Conservation (phyloP, 2,113 vertebrate genomes). For the Myocastor coypus region DNA sequence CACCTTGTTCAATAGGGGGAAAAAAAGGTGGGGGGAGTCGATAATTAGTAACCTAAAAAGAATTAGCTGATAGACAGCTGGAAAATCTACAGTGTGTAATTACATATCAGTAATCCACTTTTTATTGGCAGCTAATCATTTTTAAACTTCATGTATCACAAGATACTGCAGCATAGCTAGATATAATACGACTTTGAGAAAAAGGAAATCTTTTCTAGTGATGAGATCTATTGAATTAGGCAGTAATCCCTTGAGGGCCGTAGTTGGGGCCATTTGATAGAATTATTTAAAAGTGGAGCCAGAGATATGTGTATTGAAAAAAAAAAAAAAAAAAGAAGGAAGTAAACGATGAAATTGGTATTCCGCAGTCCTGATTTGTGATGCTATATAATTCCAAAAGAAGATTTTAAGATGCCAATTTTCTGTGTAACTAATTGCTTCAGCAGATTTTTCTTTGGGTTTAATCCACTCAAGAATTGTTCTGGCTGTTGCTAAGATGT, state of each 20-base stretch:
- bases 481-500: not conserved
- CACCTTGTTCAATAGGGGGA: not conserved
- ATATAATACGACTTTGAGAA: slow-evolving; percentile 41
- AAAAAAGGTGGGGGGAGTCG: slow-evolving; percentile 9
- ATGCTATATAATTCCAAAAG: not conserved
- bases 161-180: not conserved
- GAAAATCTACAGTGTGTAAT: not conserved
- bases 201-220: slow-evolving; percentile 52
- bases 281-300: slow-evolving; percentile 64
- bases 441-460: slow-evolving; percentile 10
- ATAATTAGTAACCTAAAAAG: slow-evolving; percentile 56
- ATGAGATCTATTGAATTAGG: slow-evolving; percentile 63
- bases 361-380: slow-evolving; percentile 23
- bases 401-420: slow-evolving; percentile 11
- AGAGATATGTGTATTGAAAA: slow-evolving; percentile 25
- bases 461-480: not conserved
- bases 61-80: slow-evolving; percentile 46
- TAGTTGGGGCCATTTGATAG: slow-evolving; percentile 46
- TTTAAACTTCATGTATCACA: slow-evolving; percentile 52
- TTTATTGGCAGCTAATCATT: slow-evolving; percentile 44
- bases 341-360: not conserved
- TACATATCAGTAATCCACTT: slow-evolving; percentile 48
- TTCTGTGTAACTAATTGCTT: slow-evolving; percentile 43
- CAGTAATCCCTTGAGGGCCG: slow-evolving; percentile 31
- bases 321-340: not conserved